Conservation (phyloP, 2,888 invertebrate genomes). For the Malthinus seriepunctatus region DNA sequence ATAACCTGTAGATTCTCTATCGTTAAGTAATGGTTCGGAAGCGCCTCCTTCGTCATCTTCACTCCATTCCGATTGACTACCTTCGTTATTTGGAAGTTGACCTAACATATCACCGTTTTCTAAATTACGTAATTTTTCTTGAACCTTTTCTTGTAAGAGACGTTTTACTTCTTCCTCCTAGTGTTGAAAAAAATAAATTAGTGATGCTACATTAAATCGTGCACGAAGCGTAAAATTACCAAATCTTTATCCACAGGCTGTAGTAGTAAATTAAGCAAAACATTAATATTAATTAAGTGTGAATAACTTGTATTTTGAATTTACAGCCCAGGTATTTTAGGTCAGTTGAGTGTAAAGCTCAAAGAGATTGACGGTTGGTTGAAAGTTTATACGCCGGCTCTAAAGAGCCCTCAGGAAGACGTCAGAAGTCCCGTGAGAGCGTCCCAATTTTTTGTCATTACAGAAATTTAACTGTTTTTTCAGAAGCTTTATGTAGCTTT, state of each 20-base stretch:
- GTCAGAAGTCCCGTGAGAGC: too few species aligned
- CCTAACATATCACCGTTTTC: conserved; percentile 35
- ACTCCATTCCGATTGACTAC: conserved; percentile 85
- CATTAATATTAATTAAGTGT: too few species aligned
- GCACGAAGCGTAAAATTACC: conserved; percentile 40
- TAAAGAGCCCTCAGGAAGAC: too few species aligned
- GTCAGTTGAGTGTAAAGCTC: too few species aligned
- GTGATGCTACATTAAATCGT: background rate
- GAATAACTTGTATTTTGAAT: conserved; percentile 27
- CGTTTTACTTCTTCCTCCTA: conserved; percentile 58
- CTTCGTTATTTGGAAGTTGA: conserved; percentile 55
- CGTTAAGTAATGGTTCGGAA: conserved; percentile 60
- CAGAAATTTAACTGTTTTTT: too few species aligned
- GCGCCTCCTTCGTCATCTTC: conserved; percentile 68
- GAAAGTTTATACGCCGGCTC: too few species aligned
- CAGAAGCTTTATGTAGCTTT: too few species aligned
- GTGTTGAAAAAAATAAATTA: conserved; percentile 4
- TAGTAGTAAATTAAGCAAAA: conserved; percentile 34
- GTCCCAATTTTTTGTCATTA: too few species aligned
- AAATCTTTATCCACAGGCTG: conserved; percentile 51
- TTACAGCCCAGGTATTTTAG: too few species aligned
- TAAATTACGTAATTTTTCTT: conserved; percentile 50
- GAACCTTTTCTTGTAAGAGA: conserved; percentile 55
- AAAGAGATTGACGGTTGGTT: too few species aligned
- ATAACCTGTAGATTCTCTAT: conserved; percentile 74